Percentiles rank a stretch among this genome's conserved stretches.
These are phyloP conservation scores for Hippoglossus hippoglossus DNA, from an alignment of 2,797 vertebrate genomes.

Conservation along the genomic window DNA sequence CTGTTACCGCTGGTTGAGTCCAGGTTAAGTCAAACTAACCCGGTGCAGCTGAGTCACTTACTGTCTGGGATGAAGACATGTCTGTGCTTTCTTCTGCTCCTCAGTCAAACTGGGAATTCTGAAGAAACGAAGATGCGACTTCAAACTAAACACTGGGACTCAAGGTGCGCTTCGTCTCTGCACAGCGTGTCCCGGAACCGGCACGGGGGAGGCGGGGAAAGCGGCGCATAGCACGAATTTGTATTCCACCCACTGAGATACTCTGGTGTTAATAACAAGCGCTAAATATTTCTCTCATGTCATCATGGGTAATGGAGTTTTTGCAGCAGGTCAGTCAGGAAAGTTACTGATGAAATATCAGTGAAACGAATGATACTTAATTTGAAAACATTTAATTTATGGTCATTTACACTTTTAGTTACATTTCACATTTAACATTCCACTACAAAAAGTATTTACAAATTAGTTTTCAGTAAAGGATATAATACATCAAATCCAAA, in stretches of 20 bases:
- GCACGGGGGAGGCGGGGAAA: background rate
- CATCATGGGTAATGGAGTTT: constrained; percentile 68
- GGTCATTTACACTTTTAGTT: too few species aligned
- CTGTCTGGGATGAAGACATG: constrained; percentile 73
- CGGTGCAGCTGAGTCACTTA: constrained; percentile 43
- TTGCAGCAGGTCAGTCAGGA: background rate
- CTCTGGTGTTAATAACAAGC: accelerated
- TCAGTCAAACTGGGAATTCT: background rate
- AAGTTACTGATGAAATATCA: background rate
- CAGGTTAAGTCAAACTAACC: too few species aligned
- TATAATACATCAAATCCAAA: background rate
- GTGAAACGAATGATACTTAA: too few species aligned
- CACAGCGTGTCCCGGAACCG: background rate
- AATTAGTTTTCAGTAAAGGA: too few species aligned
- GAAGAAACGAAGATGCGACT: background rate
- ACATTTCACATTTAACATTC: too few species aligned
- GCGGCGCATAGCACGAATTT: too few species aligned
- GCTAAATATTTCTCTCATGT: background rate
- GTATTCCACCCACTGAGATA: background rate
- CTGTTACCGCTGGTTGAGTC: too few species aligned
- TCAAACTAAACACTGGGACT: constrained; percentile 1
- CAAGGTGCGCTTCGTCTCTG: too few species aligned
- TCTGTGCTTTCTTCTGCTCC: constrained; percentile 8
- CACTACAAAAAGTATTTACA: too few species aligned
- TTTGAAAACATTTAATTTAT: too few species aligned